Conservation (phyloP, 1,140 invertebrate species). For the Brachionus rubens region DNA sequence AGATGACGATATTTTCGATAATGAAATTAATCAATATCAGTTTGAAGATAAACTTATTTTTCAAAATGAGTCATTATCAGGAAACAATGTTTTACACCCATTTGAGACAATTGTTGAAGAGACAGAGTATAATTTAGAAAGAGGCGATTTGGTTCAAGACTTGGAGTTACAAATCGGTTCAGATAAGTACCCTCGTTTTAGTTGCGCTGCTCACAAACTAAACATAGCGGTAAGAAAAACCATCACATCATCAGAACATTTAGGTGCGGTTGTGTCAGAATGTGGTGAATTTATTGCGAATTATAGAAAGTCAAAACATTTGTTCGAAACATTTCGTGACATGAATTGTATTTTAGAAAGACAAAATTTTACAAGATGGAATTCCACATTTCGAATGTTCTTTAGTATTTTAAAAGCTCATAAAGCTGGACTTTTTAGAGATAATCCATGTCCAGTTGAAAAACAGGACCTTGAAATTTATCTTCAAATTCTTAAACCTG, state of each 20-base stretch:
- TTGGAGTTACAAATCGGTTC: background rate
- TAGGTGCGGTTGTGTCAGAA: background rate
- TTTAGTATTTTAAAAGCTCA: background rate
- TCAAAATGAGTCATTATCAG: background rate
- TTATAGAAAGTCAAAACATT: slow-evolving; percentile 9
- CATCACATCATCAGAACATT: slow-evolving; percentile 11
- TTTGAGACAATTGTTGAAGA: background rate
- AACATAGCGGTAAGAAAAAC: background rate
- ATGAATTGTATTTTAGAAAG: background rate
- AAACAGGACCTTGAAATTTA: background rate
- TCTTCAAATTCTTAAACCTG: slow-evolving; percentile 14
- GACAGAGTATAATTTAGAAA: background rate
- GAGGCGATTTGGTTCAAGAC: background rate
- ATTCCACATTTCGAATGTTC: background rate
- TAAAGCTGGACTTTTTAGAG: background rate
- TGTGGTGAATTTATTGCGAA: background rate
- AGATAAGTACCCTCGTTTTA: background rate
- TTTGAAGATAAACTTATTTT: background rate
- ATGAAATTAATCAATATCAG: background rate
- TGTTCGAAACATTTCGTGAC: background rate
- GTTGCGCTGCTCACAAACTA: slow-evolving; percentile 3
- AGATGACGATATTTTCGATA: no score
- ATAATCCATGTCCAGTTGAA: background rate
- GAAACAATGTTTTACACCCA: background rate
- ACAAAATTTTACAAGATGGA: background rate